Conservation (phyloP, 2,797 vertebrate species). For the Rhincodon typus region DNA sequence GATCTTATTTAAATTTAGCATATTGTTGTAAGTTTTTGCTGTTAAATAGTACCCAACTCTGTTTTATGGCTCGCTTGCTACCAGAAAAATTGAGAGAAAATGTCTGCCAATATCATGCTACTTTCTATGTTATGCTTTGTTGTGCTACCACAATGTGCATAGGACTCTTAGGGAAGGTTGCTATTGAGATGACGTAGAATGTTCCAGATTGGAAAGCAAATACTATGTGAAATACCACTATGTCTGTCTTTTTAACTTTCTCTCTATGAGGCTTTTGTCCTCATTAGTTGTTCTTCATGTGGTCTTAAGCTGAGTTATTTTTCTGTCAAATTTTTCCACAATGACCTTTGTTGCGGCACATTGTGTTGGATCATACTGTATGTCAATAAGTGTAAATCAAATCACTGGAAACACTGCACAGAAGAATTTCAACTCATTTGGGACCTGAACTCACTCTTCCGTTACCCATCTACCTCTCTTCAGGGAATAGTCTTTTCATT, state of each 20-base stretch:
- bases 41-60: neutral
- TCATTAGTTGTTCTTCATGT: neutral
- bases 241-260: neutral
- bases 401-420: neutral
- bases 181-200: conserved; percentile 4
- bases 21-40: neutral
- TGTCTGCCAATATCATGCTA: neutral
- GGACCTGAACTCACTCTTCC: neutral
- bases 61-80: neutral
- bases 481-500: neutral
- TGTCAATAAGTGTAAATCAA: neutral
- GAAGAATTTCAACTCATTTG: neutral
- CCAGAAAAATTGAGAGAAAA: conserved; percentile 21
- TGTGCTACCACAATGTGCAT: neutral
- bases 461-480: neutral
- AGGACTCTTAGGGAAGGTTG: neutral
- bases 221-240: neutral
- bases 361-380: neutral
- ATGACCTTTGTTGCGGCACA: neutral
- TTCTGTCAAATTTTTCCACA: neutral
- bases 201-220: neutral
- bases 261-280: neutral
- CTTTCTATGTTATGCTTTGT: neutral
- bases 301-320: neutral
- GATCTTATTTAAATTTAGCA: conserved; percentile 7